Conservation (phyloP, 2,888 invertebrate species). For the Noctua comes region DNA sequence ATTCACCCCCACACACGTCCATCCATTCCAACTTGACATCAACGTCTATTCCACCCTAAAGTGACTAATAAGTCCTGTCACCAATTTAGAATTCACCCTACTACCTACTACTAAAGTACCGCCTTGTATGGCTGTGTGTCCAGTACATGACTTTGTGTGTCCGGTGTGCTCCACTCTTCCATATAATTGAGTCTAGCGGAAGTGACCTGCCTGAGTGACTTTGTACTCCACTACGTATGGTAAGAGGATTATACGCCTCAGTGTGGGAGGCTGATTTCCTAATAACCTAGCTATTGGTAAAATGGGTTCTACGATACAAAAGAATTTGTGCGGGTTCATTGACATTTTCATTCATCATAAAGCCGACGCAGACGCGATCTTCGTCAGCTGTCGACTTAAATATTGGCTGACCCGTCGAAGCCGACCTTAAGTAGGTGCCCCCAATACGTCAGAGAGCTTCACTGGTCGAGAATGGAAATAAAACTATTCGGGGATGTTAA, state of each 20-base stretch:
- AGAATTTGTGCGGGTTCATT: not conserved
- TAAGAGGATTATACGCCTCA: slow-evolving; percentile 23
- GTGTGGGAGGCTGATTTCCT: not conserved
- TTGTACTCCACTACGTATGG: not conserved
- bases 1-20: not conserved
- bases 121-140: not conserved
- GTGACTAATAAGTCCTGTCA: too few species aligned
- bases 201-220: slow-evolving; percentile 28
- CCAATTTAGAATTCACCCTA: not conserved
- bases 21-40: not conserved
- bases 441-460: slow-evolving; percentile 31
- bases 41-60: not conserved
- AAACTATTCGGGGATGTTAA: slow-evolving; percentile 30
- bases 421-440: slow-evolving; percentile 24
- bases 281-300: not conserved
- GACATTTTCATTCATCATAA: not conserved
- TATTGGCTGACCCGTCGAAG: slow-evolving; percentile 34
- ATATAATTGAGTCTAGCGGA: slow-evolving; percentile 39
- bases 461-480: slow-evolving; percentile 18
- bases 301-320: not conserved
- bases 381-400: slow-evolving; percentile 43
- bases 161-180: slow-evolving; percentile 21
- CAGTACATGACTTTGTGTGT: not conserved
- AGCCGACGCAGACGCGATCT: slow-evolving; percentile 30
- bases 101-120: not conserved